Evolutionary conservation across 1,140 invertebrate genomes (phyloP), one percentile per base, ranked within the genome.

Genomic region (Microplitis mediator): DNA sequence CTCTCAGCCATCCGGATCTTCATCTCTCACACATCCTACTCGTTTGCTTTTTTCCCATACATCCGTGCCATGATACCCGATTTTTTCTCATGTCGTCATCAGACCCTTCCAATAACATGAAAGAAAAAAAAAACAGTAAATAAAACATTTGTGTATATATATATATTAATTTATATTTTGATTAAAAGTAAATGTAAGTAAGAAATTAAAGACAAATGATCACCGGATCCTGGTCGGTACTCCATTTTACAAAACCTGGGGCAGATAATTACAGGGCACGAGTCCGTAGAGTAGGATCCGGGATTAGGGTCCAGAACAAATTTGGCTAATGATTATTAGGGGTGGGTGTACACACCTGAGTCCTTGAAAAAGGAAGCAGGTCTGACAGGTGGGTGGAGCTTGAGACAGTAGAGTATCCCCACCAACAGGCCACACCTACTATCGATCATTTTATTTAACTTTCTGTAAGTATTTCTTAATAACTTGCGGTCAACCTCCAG

Each of bases 341-440:
- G 73, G 69, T 70, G 52, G 61, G 66, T 52, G 67, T 14, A 34
- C 58, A 70, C 71, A 76, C 75, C 75, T 75, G 70, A 73, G 71
- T 36, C 70, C 23, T 69, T 56, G 52, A 61, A 50, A 60, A 64
- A 69, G 51, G 51, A 31, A 45, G 32, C n/a, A 35, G 32, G 64
- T 36, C 52, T 61, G 75, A 77, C 74, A 78, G 77, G 78, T 80
- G 71, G 79, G 79, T 73, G 79, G 79, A 78, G 79, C 74, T 71
- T 76, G 51, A n/a, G 14, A 63, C 11, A 70, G 14, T 31, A 23
- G 32, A 68, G 14, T 14, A n/a, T 64, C 4, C 13, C 68, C 52
- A 76, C 60, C 63, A 58, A 39, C 71, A 61, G 16, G 76, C 69
- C 76, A 76, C 76, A 77, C 75, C 76, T 77, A 69, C 62, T 74